A percentile compares a stretch with the other conserved stretches of the same genome.
Evolutionary conservation across 2,888 invertebrate genomes (phyloP).

Genomic region (Tipula helvola): DNA sequence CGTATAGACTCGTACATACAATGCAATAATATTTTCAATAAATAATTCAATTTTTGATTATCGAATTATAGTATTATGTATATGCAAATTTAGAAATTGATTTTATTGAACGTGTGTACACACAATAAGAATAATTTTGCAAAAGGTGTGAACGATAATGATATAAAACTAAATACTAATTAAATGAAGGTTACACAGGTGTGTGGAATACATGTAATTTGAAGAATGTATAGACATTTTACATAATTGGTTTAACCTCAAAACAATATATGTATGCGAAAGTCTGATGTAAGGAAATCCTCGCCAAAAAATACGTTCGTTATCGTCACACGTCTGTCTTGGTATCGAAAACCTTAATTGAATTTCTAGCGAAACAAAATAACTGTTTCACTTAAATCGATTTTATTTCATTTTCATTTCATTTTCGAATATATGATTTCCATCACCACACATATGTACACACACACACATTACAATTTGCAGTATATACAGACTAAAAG

Average conservation of each 20-base stretch:
- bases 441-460: neutral
- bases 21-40: neutral
- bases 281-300: neutral
- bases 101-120: neutral
- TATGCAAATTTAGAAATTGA: neutral
- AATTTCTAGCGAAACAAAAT: neutral
- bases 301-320: neutral
- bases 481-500: neutral
- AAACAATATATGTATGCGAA: neutral
- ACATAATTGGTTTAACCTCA: neutral
- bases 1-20: neutral
- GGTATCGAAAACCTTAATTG: neutral
- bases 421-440: neutral
- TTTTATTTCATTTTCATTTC: neutral
- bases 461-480: neutral
- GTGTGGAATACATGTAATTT: neutral
- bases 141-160: neutral
- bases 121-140: neutral
- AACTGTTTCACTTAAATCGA: neutral
- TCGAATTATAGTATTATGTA: neutral
- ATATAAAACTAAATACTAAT: neutral
- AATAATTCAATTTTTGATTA: neutral
- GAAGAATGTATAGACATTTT: neutral
- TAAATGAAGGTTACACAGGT: neutral
- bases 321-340: neutral